Evolutionary conservation across 2,888 invertebrate species (phyloP), one percentile per base, ranked within the genome.

Genomic region (Zygothrica quintamaculata): DNA sequence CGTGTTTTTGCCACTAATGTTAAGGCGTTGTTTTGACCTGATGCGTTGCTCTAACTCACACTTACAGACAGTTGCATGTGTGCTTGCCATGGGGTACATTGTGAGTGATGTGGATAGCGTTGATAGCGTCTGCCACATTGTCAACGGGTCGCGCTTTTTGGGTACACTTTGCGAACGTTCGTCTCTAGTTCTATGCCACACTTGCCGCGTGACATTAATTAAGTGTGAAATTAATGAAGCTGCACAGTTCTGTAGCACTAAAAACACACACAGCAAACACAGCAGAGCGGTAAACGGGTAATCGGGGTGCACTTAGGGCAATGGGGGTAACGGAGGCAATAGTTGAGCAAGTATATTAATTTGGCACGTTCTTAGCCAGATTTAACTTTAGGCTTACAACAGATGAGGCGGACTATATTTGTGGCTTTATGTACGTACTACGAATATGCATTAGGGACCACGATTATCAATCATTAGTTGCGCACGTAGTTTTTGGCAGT

Each of bases 131-230:
- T 77, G 81, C 76, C 70, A 70, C 82, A 74, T 80, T 81, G 78
- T 72, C 73, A 70, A 53, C 70, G 68, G 15, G 48, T 50, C 53
- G 51, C 58, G 34, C 39, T 67, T 57, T 71, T 64, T 64, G n/a
- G n/a, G 62, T 60, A 59, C 71, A 71, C 69, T 77, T 65, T 59
- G 60, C 37, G 13, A 40, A 46, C 66, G 61, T 52, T 57, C 47
- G 65, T 65, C 62, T 66, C 22, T 15, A 42, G 22, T 48, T 51
- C 37, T 15, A 13, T 50, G 25, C 15, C 33, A 18, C 61, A 73
- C 85, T 77, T 59, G 73, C 69, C 61, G 71, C 64, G 72, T 81
- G 88, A 88, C 88, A 88, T 88, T 88, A 88, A 88, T 88, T 88
- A 87, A 86, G 88, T 88, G 82, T 74, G 77, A 80, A 84, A 78